phyloP scores from a whole-genome alignment of 2,888 invertebrate species.

The Polyommatus iphigenia region DNA sequence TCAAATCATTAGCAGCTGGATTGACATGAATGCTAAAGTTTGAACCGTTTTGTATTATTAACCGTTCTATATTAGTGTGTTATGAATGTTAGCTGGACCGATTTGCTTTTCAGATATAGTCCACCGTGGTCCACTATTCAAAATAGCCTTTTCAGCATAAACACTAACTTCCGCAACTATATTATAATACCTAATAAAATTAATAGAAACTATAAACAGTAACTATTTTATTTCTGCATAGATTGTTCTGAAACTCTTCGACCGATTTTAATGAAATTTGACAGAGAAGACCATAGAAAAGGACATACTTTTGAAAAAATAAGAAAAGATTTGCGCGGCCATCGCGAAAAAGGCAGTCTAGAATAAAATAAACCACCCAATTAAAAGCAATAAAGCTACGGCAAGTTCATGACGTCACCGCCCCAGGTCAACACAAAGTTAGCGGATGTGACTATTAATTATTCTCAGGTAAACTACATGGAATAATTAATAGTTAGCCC shows the following conservation, averaged over 20 bases:
- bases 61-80: background rate
- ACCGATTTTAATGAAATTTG: too few species aligned
- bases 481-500: constrained; percentile 14
- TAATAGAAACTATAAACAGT: too few species aligned
- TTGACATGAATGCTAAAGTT: background rate
- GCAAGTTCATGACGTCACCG: background rate
- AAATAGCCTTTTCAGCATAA: background rate
- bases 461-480: constrained; percentile 14
- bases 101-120: background rate
- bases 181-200: too few species aligned
- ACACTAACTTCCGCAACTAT: background rate
- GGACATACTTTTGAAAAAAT: too few species aligned
- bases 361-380: background rate
- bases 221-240: too few species aligned
- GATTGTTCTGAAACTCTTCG: too few species aligned
- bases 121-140: background rate
- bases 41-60: background rate
- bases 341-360: background rate
- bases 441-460: constrained; percentile 9
- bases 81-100: background rate
- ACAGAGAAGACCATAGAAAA: too few species aligned
- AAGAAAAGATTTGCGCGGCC: too few species aligned
- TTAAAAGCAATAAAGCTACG: background rate
- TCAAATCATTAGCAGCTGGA: background rate
- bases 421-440: constrained; percentile 1